Evolutionary conservation across 1,140 invertebrate genomes (phyloP), one percentile per base, ranked within the genome.

Genomic region (Drosophila busckii): DNA sequence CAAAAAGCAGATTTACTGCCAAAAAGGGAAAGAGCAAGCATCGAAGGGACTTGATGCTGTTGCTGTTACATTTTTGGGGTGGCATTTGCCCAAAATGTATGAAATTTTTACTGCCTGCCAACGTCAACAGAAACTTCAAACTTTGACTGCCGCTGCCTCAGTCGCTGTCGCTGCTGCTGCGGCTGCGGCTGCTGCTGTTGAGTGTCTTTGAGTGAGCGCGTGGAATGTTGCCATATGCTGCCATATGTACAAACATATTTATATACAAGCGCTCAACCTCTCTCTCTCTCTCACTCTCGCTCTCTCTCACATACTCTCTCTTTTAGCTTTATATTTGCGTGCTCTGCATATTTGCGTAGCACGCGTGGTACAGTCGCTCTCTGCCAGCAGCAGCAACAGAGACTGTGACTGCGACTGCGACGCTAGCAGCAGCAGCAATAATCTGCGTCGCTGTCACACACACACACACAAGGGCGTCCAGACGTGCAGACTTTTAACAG

Each of bases 401-500:
- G 38, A 31, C 31, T 31, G 45, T 45, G 37, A 15, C 62, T 19
- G 29, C 13, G 40, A 28, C 69, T 3, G 50, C 44, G 68, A 53
- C 50, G 31, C 40, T 9, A 35, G 12, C 38, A 55, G 45, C 62
- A 20, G 52, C 68, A 55, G 41, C 67, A 71, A 78, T 71, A 80
- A 55, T 49, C 70, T 76, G 73, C 71, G 68, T 78, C 75, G 59
- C 34, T 53, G 38, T 26, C 52, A 60, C 68, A 56, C 52, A 61
- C n/a, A n/a, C n/a, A n/a, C n/a, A n/a, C n/a, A n/a, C n/a, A n/a
- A n/a, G n/a, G 55, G 37, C 42, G 73, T 45, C 68, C 73, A 80
- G 71, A 78, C 71, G 63, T 80, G 45, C 73, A 78, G 73, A 78
- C 73, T 80, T 80, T 80, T 73, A 75, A 76, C 76, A 83, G 65